Conservation (phyloP, 2,113 vertebrate species). For the Oncorhynchus mykiss region DNA sequence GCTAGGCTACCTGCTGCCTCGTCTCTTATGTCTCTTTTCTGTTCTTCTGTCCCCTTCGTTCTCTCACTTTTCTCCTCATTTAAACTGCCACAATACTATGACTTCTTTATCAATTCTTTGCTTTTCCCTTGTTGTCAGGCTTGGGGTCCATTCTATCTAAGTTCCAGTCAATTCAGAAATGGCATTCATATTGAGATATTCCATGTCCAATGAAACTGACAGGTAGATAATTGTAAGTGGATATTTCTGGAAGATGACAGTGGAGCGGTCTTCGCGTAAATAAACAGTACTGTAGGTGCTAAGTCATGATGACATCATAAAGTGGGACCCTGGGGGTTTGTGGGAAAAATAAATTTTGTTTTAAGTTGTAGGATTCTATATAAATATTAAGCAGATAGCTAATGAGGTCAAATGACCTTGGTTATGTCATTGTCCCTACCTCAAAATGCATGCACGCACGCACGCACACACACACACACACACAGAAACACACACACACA, state of each 20-base stretch:
- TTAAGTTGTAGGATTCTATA: background rate
- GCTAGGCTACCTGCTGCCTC: no score
- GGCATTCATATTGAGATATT: no score
- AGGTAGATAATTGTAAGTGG: background rate
- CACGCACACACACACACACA: no score
- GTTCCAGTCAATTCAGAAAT: no score
- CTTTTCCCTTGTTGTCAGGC: no score
- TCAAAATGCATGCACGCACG: background rate
- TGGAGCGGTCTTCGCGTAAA: background rate
- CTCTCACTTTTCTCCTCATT: background rate
- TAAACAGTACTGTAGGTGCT: background rate
- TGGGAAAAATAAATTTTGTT: background rate
- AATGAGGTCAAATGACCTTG: conserved; percentile 5
- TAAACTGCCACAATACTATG: no score
- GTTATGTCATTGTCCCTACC: conserved; percentile 10
- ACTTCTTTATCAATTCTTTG: no score
- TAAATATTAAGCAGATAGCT: background rate
- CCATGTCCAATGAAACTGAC: background rate
- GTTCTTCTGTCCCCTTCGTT: background rate
- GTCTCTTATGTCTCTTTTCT: background rate
- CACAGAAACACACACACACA: no score
- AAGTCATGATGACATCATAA: background rate
- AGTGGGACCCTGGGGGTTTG: background rate
- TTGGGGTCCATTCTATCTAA: no score
- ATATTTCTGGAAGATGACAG: no score